Conservation (phyloP, 2,797 vertebrate genomes). For the Tenualosa ilisha region DNA sequence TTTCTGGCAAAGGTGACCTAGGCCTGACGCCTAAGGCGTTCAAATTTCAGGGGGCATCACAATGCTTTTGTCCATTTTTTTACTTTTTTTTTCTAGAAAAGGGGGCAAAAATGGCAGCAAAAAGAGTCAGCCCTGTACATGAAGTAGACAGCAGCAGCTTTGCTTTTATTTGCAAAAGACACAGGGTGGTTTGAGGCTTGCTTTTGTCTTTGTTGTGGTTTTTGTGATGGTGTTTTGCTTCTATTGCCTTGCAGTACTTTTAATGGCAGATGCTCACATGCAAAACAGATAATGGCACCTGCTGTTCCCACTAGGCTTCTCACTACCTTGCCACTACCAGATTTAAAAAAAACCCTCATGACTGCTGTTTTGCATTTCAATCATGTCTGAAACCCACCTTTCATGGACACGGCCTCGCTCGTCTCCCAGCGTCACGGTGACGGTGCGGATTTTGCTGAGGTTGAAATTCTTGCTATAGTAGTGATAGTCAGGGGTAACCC, state of each 20-base stretch:
- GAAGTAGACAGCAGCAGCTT: too few relatives aligned
- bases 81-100: too few relatives aligned
- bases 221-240: neutral
- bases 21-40: too few relatives aligned
- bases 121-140: too few relatives aligned
- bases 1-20: too few relatives aligned
- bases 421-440: conserved; percentile 95
- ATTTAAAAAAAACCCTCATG: neutral
- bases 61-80: too few relatives aligned
- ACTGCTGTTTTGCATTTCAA: neutral
- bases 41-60: too few relatives aligned
- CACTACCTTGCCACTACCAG: neutral
- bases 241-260: neutral
- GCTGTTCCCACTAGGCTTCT: neutral
- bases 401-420: conserved; percentile 96
- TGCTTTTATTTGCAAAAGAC: too few relatives aligned
- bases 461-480: conserved; percentile 92
- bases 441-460: conserved; percentile 87
- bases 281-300: neutral
- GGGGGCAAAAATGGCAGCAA: too few relatives aligned
- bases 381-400: conserved; percentile 76
- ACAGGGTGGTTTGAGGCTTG: neutral
- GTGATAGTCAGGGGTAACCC: conserved; percentile 98
- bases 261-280: neutral
- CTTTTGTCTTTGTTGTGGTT: neutral